phyloP scores from a whole-genome alignment of 2,113 vertebrate genomes.

The Fregetta grallaria region DNA sequence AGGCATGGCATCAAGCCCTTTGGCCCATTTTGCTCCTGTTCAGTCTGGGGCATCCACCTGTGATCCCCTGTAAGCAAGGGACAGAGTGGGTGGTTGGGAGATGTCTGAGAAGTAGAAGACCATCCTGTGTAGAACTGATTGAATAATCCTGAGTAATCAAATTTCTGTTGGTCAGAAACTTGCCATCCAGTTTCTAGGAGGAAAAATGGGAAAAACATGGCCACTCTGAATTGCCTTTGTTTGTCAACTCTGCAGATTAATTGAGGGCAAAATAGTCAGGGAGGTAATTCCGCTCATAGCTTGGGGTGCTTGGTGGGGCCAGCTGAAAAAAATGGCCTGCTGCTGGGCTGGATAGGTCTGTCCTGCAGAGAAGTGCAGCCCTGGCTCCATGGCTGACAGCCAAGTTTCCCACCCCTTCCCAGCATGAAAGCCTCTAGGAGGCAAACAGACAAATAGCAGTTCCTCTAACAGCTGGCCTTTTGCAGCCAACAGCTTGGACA shows the following conservation, averaged over 20 bases:
- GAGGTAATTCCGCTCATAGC: background rate
- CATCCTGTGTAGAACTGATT: background rate
- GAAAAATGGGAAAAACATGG: background rate
- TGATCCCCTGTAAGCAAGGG: background rate
- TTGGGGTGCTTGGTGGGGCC: background rate
- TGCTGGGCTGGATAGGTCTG: background rate
- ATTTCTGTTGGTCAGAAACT: background rate
- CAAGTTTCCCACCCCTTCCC: background rate
- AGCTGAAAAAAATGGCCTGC: background rate
- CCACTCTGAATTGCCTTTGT: background rate
- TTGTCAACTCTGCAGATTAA: background rate
- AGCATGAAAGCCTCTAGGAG: background rate
- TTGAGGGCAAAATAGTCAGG: background rate
- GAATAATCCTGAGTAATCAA: background rate
- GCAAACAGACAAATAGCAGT: background rate
- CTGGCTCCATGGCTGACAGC: background rate
- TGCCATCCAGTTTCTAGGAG: background rate
- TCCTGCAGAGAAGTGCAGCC: background rate
- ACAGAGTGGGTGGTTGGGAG: background rate
- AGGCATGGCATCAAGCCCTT: background rate
- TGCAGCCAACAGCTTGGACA: background rate
- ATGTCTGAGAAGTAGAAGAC: background rate
- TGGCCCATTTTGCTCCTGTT: background rate
- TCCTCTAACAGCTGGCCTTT: background rate
- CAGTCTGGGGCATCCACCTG: background rate